These are phyloP conservation scores for Dryococelus australis DNA, from an alignment of 2,888 invertebrate species.

Conservation along the genomic window DNA sequence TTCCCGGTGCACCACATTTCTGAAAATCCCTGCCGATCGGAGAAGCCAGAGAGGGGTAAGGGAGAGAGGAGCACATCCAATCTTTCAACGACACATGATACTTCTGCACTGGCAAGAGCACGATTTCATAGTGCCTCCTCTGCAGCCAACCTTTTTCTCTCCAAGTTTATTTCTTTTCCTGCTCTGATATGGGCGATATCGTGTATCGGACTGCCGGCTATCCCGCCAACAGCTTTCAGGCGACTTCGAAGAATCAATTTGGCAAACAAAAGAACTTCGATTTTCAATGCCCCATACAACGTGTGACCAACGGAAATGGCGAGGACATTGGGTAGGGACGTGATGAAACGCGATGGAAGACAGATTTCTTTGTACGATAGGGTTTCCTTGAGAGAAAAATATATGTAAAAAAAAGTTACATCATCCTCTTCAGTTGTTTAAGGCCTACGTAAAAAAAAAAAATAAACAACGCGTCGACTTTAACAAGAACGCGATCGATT, in stretches of 20 bases:
- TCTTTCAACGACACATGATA: conserved; percentile 1
- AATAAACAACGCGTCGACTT: too few species aligned
- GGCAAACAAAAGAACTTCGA: background rate
- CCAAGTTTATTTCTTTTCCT: background rate
- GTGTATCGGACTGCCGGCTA: background rate
- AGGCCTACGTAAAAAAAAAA: too few species aligned
- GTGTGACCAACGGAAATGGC: background rate
- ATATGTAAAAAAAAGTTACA: too few species aligned
- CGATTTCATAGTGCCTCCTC: background rate
- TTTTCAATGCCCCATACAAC: background rate
- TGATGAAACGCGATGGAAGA: background rate
- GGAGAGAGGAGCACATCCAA: background rate
- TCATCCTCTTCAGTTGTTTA: too few species aligned
- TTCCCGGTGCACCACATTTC: background rate
- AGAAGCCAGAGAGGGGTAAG: background rate
- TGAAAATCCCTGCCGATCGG: background rate
- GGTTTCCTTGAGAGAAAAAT: too few species aligned
- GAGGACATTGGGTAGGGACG: background rate
- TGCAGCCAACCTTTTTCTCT: background rate
- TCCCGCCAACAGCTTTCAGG: background rate
- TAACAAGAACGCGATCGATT: too few species aligned
- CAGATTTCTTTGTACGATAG: too few species aligned
- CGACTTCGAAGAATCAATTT: background rate
- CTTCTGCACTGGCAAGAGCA: background rate
- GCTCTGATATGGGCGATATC: background rate